phyloP scores from a whole-genome alignment of 1,140 invertebrate species.

The Brachionus manjavacas region DNA sequence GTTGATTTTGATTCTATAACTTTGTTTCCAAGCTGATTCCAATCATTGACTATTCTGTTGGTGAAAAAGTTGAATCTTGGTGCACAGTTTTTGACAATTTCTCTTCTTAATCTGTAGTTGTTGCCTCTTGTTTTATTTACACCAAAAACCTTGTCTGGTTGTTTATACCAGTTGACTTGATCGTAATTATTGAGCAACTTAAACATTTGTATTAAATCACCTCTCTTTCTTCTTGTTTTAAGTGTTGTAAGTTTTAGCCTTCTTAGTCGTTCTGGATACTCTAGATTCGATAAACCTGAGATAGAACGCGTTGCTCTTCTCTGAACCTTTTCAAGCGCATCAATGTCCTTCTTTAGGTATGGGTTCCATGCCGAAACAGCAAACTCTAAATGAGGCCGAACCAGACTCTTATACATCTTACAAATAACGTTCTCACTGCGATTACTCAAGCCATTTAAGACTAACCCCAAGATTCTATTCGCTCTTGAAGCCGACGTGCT shows the following conservation, averaged over 20 bases:
- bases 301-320: slow-evolving; percentile 44
- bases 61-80: no score
- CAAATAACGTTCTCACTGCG: neutral
- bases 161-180: neutral
- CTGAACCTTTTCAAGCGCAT: slow-evolving; percentile 44
- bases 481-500: neutral
- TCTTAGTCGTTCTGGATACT: neutral
- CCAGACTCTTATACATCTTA: neutral
- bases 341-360: slow-evolving; percentile 25
- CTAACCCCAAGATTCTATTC: neutral
- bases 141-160: neutral
- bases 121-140: neutral
- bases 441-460: neutral
- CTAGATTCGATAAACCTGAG: neutral
- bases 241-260: neutral
- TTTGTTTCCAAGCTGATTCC: neutral
- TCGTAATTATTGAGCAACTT: neutral
- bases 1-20: neutral
- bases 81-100: neutral
- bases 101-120: neutral
- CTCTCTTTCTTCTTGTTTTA: neutral
- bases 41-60: neutral
- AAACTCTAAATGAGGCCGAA: slow-evolving; percentile 43
- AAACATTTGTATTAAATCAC: neutral
- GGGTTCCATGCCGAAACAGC: slow-evolving; percentile 44